These are phyloP conservation scores for Poecilia picta DNA, from an alignment of 2,797 vertebrate species.

Conservation along the genomic window DNA sequence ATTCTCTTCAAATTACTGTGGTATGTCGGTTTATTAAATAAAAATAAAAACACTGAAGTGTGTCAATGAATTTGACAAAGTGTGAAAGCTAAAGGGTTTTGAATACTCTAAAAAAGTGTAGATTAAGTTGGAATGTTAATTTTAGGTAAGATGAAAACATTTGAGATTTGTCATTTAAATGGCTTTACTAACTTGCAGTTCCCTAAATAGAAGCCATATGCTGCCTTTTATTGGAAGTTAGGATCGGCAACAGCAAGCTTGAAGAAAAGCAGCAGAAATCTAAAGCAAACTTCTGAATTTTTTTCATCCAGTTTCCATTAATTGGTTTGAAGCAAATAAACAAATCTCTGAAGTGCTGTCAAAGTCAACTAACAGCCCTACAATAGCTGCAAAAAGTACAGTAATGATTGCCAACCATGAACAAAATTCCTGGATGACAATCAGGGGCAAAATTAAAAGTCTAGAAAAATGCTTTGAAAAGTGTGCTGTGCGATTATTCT, in stretches of 20 bases:
- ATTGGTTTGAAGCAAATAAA: background rate
- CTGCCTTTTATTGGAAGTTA: background rate
- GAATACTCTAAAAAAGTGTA: background rate
- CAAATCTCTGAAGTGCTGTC: background rate
- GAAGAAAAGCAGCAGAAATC: background rate
- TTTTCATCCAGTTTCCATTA: background rate
- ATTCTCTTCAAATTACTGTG: background rate
- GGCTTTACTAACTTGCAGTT: background rate
- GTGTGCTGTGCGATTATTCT: background rate
- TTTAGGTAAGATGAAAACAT: background rate
- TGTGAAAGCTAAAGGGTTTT: background rate
- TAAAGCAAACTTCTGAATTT: background rate
- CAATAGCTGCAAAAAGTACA: background rate
- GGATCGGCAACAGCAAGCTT: slow-evolving; percentile 1
- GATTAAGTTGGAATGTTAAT: background rate
- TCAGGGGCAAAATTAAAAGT: background rate
- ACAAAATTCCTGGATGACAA: background rate
- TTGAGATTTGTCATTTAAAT: background rate
- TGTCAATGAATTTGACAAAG: background rate
- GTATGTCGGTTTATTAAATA: background rate
- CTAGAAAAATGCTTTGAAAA: background rate
- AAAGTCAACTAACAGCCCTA: background rate
- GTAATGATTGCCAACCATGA: background rate
- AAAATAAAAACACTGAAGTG: background rate
- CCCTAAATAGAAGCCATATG: background rate